These are phyloP conservation scores for Octomys mimax DNA, from an alignment of 2,797 vertebrate species.

Conservation along the genomic window DNA sequence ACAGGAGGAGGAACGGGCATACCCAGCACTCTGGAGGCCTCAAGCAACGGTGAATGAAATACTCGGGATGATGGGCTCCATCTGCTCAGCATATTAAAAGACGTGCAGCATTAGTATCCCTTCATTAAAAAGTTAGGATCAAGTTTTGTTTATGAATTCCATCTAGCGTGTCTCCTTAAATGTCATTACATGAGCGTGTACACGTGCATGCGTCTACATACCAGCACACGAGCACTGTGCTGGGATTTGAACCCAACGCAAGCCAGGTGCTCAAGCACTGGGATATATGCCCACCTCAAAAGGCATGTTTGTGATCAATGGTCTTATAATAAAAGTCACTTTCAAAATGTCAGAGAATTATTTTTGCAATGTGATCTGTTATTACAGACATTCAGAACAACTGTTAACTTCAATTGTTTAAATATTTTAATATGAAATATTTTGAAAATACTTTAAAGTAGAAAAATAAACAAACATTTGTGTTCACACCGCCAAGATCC, in stretches of 20 bases:
- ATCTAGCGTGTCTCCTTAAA: constrained; percentile 26
- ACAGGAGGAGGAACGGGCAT: neutral
- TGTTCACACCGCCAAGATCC: constrained; percentile 49
- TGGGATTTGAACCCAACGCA: neutral
- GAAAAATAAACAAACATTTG: constrained; percentile 67
- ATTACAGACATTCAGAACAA: constrained; percentile 19
- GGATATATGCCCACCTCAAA: neutral
- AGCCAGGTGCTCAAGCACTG: neutral
- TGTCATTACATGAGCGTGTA: neutral
- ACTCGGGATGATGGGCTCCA: neutral
- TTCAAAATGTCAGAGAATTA: constrained; percentile 11
- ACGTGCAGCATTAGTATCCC: neutral
- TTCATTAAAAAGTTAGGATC: constrained; percentile 1
- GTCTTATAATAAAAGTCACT: neutral
- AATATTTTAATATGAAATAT: constrained; percentile 67
- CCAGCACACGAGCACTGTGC: neutral
- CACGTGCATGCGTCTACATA: too few species aligned
- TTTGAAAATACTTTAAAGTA: constrained; percentile 66
- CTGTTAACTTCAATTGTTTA: constrained; percentile 59
- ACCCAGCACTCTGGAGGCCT: neutral
- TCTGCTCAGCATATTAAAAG: neutral
- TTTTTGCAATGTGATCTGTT: neutral
- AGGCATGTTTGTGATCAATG: neutral
- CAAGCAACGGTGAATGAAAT: neutral
- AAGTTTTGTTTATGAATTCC: neutral